Percentiles rank a stretch among this genome's conserved stretches.
Conservation (phyloP, 2,888 invertebrate genomes). For the Lasius platythorax region DNA sequence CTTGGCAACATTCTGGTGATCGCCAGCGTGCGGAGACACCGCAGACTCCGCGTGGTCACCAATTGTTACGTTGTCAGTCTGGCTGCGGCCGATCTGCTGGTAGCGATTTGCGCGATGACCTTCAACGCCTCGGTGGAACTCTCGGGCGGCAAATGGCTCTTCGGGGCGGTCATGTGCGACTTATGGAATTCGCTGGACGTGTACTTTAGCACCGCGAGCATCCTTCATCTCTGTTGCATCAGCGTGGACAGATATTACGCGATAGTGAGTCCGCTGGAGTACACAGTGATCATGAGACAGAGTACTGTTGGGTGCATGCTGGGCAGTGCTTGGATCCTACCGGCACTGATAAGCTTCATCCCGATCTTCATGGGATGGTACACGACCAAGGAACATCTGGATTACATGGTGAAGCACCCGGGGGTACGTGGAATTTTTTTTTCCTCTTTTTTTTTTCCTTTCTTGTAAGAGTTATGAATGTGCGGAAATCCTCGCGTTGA, state of each 20-base stretch:
- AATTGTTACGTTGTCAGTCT: conserved; percentile 98
- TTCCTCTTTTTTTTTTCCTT: neutral
- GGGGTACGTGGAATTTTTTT: conserved; percentile 85
- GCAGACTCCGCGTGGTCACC: conserved; percentile 94
- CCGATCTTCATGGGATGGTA: conserved; percentile 90
- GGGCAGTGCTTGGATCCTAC: conserved; percentile 88
- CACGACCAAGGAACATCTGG: conserved; percentile 89
- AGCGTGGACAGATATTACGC: conserved; percentile 97
- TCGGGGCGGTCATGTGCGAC: conserved; percentile 96
- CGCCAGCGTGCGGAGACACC: conserved; percentile 93
- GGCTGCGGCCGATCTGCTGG: conserved; percentile 97
- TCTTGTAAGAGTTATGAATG: conserved; percentile 8
- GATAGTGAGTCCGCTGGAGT: conserved; percentile 96
- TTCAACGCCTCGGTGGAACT: conserved; percentile 96
- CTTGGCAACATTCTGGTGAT: conserved; percentile 97
- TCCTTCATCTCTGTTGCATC: conserved; percentile 97
- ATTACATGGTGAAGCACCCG: conserved; percentile 89
- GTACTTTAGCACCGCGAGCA: conserved; percentile 96
- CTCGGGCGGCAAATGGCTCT: conserved; percentile 94
- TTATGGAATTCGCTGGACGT: conserved; percentile 98
- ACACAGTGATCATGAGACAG: conserved; percentile 96
- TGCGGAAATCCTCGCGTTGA: conserved; percentile 3
- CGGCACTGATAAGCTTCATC: conserved; percentile 89
- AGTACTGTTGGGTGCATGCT: conserved; percentile 89
- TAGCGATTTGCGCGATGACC: conserved; percentile 96